Evolutionary conservation across 2,797 vertebrate species (phyloP).

Genomic region (Oryzias sinensis): DNA sequence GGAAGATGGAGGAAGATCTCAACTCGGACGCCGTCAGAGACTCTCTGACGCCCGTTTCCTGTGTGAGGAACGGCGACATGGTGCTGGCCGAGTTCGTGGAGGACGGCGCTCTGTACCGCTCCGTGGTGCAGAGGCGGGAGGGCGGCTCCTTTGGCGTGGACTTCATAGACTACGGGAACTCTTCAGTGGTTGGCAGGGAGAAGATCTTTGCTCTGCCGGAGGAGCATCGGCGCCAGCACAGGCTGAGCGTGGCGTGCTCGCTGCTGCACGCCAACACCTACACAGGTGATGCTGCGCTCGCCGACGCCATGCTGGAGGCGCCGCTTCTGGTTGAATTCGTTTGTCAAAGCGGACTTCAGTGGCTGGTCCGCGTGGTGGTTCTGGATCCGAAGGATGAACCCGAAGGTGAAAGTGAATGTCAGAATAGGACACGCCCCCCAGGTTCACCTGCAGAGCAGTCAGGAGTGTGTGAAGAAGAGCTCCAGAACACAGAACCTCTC

Average conservation of each 20-base stretch:
- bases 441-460: constrained; percentile 5
- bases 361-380: constrained; percentile 78
- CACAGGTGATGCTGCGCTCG: constrained; percentile 64
- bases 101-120: constrained; percentile 81
- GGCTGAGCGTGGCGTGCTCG: constrained; percentile 80
- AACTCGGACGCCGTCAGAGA: constrained; percentile 57
- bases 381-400: constrained; percentile 34
- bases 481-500: constrained; percentile 8
- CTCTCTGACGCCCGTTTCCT: constrained; percentile 24
- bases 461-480: not conserved
- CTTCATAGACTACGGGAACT: constrained; percentile 90
- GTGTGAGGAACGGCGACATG: constrained; percentile 69
- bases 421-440: not conserved
- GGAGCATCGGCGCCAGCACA: constrained; percentile 72
- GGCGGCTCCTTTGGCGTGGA: constrained; percentile 73
- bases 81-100: constrained; percentile 74
- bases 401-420: constrained; percentile 11
- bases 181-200: constrained; percentile 64
- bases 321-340: constrained; percentile 81
- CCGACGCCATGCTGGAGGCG: constrained; percentile 62
- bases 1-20: constrained; percentile 76
- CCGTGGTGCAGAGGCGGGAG: constrained; percentile 71
- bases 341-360: constrained; percentile 61
- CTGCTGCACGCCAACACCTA: constrained; percentile 62
- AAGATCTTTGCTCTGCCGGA: constrained; percentile 72